Percentiles rank a stretch among this genome's conserved stretches.
These are phyloP conservation scores for Aegithalos caudatus DNA, from an alignment of 2,113 vertebrate species.

Conservation along the genomic window DNA sequence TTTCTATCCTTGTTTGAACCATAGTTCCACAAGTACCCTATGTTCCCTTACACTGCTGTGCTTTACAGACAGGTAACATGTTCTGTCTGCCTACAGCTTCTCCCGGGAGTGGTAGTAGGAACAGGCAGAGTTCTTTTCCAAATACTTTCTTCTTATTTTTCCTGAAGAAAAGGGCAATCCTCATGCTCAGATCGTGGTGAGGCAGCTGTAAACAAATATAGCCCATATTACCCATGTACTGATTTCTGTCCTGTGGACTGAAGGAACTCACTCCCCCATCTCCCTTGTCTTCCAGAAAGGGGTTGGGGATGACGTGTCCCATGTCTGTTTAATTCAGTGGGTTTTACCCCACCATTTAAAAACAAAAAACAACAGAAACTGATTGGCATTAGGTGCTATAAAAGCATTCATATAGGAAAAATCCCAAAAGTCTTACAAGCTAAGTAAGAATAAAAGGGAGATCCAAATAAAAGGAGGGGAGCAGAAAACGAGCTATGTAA, in stretches of 20 bases:
- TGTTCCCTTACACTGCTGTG: not conserved
- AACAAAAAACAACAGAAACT: not conserved
- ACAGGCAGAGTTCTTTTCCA: not conserved
- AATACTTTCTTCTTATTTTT: not conserved
- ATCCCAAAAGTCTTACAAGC: not conserved
- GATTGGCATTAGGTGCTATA: not conserved
- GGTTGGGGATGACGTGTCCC: fast-evolving
- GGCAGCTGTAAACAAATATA: not conserved
- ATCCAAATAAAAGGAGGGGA: not conserved
- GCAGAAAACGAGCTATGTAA: not conserved
- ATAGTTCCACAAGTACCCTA: fast-evolving
- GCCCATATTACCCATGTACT: not conserved
- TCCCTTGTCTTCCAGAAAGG: not conserved
- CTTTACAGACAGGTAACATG: not conserved
- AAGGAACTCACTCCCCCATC: not conserved
- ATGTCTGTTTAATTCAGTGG: not conserved
- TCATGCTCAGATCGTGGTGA: not conserved
- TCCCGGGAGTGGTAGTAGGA: not conserved
- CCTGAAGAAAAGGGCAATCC: not conserved
- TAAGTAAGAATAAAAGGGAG: not conserved
- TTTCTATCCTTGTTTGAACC: not conserved
- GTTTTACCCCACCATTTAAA: not conserved
- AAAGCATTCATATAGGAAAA: not conserved
- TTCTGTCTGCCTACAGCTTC: not conserved
- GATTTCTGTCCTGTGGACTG: not conserved